Conservation (phyloP, 1,140 invertebrate species). For the Branchinecta lynchi region DNA sequence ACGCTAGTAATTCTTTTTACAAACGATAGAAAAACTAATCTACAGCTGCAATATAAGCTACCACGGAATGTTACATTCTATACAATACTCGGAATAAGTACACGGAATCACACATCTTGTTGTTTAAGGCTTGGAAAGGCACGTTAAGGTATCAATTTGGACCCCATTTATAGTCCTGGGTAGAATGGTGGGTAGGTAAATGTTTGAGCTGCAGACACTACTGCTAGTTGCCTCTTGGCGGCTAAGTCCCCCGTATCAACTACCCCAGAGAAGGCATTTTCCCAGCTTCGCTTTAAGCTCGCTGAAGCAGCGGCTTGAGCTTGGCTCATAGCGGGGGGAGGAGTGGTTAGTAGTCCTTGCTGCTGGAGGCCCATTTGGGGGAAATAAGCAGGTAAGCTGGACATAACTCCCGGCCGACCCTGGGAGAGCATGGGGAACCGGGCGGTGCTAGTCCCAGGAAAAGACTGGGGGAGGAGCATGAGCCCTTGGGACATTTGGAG, state of each 20-base stretch:
- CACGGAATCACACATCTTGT: too few relatives aligned
- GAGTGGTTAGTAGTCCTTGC: constrained; percentile 18
- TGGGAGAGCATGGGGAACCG: constrained; percentile 13
- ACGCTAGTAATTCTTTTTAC: too few relatives aligned
- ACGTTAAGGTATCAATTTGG: too few relatives aligned
- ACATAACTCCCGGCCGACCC: not conserved
- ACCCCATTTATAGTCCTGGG: not conserved
- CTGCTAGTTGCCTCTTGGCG: constrained; percentile 15
- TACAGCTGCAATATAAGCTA: too few relatives aligned
- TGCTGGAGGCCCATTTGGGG: not conserved
- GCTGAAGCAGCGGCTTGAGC: constrained; percentile 24
- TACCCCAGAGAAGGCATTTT: constrained; percentile 30
- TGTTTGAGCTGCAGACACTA: constrained; percentile 27
- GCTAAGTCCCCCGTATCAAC: constrained; percentile 22
- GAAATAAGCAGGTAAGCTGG: not conserved
- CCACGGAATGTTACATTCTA: too few relatives aligned
- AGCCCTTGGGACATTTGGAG: constrained; percentile 21
- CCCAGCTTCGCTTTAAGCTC: constrained; percentile 34
- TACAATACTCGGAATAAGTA: too few relatives aligned
- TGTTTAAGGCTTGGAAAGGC: too few relatives aligned
- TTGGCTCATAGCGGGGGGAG: constrained; percentile 20
- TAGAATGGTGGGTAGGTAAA: constrained; percentile 16
- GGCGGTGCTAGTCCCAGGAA: constrained; percentile 13
- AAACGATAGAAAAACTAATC: too few relatives aligned
- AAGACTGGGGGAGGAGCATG: constrained; percentile 23